phyloP scores from a whole-genome alignment of 2,888 invertebrate genomes.

The Heliconius charithonia region DNA sequence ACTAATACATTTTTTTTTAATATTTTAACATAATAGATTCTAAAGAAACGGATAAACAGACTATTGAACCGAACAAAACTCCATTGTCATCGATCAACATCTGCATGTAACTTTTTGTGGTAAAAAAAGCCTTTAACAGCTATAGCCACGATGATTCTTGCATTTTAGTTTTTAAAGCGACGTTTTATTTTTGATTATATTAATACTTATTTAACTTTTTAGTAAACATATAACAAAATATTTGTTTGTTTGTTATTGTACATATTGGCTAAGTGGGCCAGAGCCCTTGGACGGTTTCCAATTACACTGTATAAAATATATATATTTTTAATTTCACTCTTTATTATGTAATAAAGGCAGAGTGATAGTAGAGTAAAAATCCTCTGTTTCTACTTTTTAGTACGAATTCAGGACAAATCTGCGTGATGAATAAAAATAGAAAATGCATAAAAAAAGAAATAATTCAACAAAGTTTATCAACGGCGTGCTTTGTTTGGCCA shows the following conservation, averaged over 20 bases:
- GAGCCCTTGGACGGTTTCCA: too few relatives aligned
- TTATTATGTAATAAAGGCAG: neutral
- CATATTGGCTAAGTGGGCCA: too few relatives aligned
- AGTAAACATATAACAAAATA: too few relatives aligned
- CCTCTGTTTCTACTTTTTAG: neutral
- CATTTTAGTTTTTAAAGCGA: constrained; percentile 56
- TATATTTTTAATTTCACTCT: neutral
- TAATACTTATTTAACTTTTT: neutral
- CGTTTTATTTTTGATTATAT: constrained; percentile 17
- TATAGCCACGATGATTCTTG: constrained; percentile 56
- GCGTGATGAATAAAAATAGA: too few relatives aligned
- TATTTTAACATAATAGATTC: constrained; percentile 24
- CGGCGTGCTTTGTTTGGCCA: too few relatives aligned
- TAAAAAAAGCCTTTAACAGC: constrained; percentile 55
- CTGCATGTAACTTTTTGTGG: constrained; percentile 55
- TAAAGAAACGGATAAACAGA: constrained; percentile 35
- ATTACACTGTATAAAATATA: too few relatives aligned
- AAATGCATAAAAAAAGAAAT: too few relatives aligned
- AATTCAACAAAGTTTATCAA: too few relatives aligned
- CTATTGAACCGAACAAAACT: constrained; percentile 50
- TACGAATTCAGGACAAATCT: neutral
- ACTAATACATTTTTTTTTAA: constrained; percentile 10
- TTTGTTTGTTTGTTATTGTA: too few relatives aligned
- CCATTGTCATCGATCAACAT: constrained; percentile 62
- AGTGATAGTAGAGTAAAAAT: neutral